Percentiles rank a stretch among this genome's conserved stretches.
Conservation (phyloP, 1,140 invertebrate genomes). For the Formica selysi region DNA sequence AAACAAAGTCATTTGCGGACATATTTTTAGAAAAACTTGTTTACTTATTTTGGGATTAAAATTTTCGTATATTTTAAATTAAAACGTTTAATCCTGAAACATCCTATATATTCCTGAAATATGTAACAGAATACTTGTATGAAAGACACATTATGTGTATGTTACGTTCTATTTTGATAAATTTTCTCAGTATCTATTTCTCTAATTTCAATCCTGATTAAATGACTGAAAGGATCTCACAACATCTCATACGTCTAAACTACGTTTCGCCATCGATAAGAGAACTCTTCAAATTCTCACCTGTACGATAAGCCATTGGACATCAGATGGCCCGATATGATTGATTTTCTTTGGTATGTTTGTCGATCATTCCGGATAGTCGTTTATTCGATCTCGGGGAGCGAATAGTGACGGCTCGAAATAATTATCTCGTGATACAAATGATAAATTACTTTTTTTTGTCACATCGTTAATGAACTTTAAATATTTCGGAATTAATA, state of each 20-base stretch:
- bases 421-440: background rate
- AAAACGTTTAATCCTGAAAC: too few species aligned
- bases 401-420: background rate
- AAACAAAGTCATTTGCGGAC: too few species aligned
- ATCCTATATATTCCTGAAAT: background rate
- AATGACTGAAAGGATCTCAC: background rate
- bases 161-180: background rate
- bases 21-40: background rate
- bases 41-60: background rate
- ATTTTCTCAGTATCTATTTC: background rate
- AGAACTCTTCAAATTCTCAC: background rate
- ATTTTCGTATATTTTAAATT: too few species aligned
- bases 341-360: background rate
- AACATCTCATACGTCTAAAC: background rate
- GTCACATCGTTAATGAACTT: background rate
- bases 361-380: background rate
- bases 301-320: conserved; percentile 23
- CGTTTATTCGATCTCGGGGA: background rate
- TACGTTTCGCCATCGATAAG: conserved; percentile 15
- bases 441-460: background rate
- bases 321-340: background rate
- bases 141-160: too few species aligned
- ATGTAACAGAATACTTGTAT: too few species aligned
- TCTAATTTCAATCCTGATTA: background rate
- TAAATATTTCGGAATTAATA: background rate